A percentile compares a stretch with the other conserved stretches of the same genome.
Conservation (phyloP, 2,113 vertebrate genomes). For the Cyanoderma ruficeps region DNA sequence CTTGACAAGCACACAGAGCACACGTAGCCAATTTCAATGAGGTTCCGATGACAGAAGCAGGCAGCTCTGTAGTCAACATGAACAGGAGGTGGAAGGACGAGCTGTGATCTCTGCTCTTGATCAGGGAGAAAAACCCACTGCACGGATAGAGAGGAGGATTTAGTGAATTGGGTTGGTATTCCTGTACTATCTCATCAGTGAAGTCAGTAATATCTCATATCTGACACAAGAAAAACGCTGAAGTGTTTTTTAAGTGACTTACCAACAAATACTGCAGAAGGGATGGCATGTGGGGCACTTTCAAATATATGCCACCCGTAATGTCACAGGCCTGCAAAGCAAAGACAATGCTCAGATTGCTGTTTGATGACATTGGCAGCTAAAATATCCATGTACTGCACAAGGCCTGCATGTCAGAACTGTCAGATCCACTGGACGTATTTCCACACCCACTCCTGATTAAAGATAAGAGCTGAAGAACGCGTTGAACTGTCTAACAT, state of each 20-base stretch:
- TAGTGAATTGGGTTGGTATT: background rate
- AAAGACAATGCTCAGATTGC: background rate
- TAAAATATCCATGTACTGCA: background rate
- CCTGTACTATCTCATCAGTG: background rate
- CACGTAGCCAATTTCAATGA: constrained; percentile 98
- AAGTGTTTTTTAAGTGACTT: constrained; percentile 40
- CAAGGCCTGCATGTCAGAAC: background rate
- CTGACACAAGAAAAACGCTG: background rate
- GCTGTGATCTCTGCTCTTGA: constrained; percentile 88
- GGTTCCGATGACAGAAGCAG: constrained; percentile 95
- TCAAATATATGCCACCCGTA: constrained; percentile 93
- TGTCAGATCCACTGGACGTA: background rate
- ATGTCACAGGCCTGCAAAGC: constrained; percentile 93
- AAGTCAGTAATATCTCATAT: background rate
- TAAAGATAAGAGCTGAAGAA: background rate
- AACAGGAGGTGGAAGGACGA: constrained; percentile 87
- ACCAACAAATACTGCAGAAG: constrained; percentile 95
- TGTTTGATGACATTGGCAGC: background rate
- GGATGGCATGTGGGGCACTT: constrained; percentile 88
- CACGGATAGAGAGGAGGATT: background rate
- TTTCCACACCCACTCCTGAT: background rate
- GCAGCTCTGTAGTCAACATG: constrained; percentile 97
- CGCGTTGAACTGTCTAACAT: background rate
- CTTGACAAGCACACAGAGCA: constrained; percentile 97
- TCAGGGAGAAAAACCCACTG: constrained; percentile 98